phyloP scores from a whole-genome alignment of 2,113 vertebrate species.

The Pluvialis apricaria region DNA sequence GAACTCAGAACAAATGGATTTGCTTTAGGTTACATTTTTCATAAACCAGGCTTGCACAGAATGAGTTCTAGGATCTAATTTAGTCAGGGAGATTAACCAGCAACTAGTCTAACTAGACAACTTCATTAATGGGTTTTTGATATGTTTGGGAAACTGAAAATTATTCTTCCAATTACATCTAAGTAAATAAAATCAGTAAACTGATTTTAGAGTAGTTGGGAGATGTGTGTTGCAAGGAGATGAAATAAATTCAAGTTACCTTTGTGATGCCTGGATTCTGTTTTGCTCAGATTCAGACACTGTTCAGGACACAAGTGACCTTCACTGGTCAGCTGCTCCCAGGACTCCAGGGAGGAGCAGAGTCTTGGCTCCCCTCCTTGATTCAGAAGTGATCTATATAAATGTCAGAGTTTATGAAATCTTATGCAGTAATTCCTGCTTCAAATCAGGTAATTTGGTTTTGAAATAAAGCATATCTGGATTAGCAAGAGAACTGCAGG shows the following conservation, averaged over 20 bases:
- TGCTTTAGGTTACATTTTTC: neutral
- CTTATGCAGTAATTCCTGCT: neutral
- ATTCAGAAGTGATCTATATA: neutral
- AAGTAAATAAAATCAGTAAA: neutral
- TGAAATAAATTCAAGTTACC: neutral
- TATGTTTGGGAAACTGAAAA: neutral
- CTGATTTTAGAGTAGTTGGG: neutral
- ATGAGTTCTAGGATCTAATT: neutral
- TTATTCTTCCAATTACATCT: neutral
- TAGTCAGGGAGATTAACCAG: neutral
- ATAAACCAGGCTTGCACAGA: neutral
- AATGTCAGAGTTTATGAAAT: neutral
- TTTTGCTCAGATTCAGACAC: neutral
- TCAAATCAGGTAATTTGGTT: neutral
- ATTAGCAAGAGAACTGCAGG: neutral
- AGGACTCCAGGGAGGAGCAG: neutral
- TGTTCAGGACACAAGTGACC: neutral
- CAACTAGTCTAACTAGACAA: neutral
- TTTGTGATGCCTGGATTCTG: neutral
- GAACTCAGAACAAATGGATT: neutral
- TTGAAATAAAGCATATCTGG: neutral
- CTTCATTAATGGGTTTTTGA: neutral
- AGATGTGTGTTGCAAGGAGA: neutral
- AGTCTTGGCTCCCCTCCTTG: neutral
- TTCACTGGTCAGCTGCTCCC: neutral